These are phyloP conservation scores for Gerris lacustris DNA, from an alignment of 2,888 invertebrate species.

Conservation along the genomic window DNA sequence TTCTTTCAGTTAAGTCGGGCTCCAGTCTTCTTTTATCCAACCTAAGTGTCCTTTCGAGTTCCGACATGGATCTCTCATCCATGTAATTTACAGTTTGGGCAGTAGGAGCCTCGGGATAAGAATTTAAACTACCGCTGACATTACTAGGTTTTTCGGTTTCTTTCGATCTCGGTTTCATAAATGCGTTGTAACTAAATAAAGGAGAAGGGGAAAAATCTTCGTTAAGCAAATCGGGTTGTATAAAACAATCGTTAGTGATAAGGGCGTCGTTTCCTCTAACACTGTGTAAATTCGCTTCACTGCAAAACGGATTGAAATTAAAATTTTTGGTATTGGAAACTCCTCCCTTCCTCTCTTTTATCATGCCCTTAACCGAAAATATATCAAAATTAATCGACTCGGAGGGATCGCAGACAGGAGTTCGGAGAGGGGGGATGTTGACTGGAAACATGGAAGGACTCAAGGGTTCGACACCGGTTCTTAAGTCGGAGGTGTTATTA, in stretches of 20 bases:
- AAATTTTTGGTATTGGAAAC: neutral
- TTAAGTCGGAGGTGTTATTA: neutral
- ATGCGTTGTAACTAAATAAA: neutral
- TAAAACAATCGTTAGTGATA: neutral
- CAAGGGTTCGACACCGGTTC: neutral
- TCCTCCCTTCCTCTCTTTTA: neutral
- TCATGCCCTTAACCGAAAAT: neutral
- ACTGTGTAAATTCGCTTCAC: neutral
- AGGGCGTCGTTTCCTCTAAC: neutral
- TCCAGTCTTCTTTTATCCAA: neutral
- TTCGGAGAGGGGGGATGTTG: neutral
- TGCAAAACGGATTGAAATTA: no score
- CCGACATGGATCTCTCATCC: neutral
- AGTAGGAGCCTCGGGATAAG: neutral
- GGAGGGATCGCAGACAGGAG: neutral
- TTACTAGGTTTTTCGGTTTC: neutral
- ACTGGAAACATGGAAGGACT: neutral
- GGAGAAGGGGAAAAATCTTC: neutral
- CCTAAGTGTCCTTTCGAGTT: no score
- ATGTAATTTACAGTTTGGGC: neutral
- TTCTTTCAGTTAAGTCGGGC: neutral
- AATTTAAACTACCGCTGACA: no score
- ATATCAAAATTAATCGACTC: neutral
- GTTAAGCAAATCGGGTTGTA: neutral
- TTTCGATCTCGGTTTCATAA: neutral